Evolutionary conservation across 2,888 invertebrate genomes (phyloP).

Genomic region (Himalopsyche tibetana): DNA sequence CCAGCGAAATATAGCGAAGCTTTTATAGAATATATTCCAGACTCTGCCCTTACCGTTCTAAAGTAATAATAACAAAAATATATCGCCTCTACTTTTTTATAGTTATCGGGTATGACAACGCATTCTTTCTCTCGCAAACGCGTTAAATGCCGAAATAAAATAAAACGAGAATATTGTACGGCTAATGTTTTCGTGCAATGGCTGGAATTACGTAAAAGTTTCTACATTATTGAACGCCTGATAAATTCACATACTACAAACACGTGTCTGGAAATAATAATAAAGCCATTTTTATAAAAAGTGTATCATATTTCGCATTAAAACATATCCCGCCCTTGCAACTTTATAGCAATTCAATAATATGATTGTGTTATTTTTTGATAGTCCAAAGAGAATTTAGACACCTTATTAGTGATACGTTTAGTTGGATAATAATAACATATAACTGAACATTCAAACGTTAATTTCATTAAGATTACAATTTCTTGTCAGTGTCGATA

Average conservation of each 20-base stretch:
- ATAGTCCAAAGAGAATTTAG: no score
- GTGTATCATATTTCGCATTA: no score
- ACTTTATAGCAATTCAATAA: no score
- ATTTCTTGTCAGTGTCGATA: no score
- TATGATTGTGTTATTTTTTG: no score
- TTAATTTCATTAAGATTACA: no score
- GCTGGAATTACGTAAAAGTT: constrained; percentile 48
- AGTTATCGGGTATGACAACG: constrained; percentile 59
- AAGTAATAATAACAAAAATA: constrained; percentile 61
- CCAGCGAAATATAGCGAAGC: constrained; percentile 58
- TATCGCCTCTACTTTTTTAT: constrained; percentile 62
- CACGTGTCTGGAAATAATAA: no score
- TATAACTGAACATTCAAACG: no score
- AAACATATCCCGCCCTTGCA: not conserved
- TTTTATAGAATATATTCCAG: constrained; percentile 48
- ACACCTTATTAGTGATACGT: no score
- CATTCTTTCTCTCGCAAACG: constrained; percentile 52
- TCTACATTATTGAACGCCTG: constrained; percentile 49
- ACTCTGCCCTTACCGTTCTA: constrained; percentile 31
- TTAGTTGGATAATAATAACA: no score
- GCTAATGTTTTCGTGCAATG: constrained; percentile 60
- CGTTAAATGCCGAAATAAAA: constrained; percentile 53
- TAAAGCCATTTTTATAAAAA: no score
- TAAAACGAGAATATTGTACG: constrained; percentile 58
- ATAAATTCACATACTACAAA: constrained; percentile 48